Conservation (phyloP, 2,797 vertebrate genomes). For the Varecia variegata region DNA sequence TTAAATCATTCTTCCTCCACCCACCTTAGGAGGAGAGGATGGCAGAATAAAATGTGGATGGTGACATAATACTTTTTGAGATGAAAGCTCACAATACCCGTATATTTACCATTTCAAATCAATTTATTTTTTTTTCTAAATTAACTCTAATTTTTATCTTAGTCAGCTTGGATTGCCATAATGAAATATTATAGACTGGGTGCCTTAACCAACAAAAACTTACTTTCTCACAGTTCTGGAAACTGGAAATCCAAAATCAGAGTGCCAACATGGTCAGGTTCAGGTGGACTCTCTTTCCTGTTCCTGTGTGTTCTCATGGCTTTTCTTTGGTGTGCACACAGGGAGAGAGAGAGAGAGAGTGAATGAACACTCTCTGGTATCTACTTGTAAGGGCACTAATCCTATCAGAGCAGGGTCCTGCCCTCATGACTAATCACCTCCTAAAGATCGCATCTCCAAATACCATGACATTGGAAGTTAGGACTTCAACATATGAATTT, state of each 20-base stretch:
- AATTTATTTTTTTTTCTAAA: neutral
- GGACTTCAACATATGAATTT: neutral
- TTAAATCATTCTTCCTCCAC: neutral
- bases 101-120: neutral
- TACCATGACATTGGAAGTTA: neutral
- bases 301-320: neutral
- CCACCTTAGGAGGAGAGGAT: neutral
- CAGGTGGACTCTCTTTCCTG: neutral
- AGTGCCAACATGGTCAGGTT: neutral
- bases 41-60: neutral
- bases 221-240: neutral
- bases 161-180: neutral
- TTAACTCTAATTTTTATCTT: neutral
- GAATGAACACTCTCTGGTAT: neutral
- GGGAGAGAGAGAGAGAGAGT: no score
- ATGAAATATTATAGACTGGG: neutral
- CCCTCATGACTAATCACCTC: neutral
- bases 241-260: neutral
- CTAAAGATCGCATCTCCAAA: neutral
- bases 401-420: neutral
- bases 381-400: neutral
- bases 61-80: neutral
- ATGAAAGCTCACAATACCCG: neutral
- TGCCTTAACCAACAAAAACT: neutral
- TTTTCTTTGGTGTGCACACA: neutral